phyloP scores from a whole-genome alignment of 1,140 invertebrate genomes.

The Drosophila virilis region DNA sequence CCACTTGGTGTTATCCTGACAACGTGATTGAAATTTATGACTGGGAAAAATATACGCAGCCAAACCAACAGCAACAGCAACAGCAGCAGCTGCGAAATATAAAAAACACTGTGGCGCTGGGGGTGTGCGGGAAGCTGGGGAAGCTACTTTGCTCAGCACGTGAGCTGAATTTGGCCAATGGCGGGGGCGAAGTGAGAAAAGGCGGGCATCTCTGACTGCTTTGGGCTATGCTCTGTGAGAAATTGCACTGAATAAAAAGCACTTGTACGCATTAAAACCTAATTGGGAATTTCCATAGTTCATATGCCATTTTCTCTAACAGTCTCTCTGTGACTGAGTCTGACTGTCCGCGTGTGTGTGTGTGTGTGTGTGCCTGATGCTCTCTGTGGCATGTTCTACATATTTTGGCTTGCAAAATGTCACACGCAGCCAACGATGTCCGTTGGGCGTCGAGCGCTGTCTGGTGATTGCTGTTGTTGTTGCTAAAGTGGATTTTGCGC shows the following conservation, averaged over 20 bases:
- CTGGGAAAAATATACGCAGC: conserved; percentile 71
- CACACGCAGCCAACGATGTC: conserved; percentile 76
- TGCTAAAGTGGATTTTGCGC: conserved; percentile 76
- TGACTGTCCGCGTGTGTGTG: conserved; percentile 12
- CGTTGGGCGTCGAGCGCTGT: conserved; percentile 37
- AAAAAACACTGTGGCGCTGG: conserved; percentile 30
- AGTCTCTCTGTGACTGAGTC: conserved; percentile 23
- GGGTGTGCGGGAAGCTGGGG: neutral
- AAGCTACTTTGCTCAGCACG: conserved; percentile 34
- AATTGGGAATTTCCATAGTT: conserved; percentile 83
- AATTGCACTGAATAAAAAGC: conserved; percentile 82
- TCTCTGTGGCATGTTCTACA: conserved; percentile 75
- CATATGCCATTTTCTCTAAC: conserved; percentile 76
- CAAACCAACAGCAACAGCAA: conserved; percentile 20
- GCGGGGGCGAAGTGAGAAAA: neutral
- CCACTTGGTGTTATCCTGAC: conserved; percentile 77
- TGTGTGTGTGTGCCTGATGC: conserved; percentile 24
- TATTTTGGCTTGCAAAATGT: conserved; percentile 82
- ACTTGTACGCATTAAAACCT: conserved; percentile 82
- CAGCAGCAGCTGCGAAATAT: conserved; percentile 43
- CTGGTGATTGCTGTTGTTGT: conserved; percentile 42
- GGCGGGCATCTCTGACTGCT: neutral
- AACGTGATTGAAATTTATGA: conserved; percentile 83
- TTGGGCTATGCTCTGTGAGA: conserved; percentile 51
- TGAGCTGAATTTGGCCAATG: conserved; percentile 59